Evolutionary conservation across 1,140 invertebrate genomes (phyloP), one percentile per base, ranked within the genome.

Genomic region (Lerema accius): DNA sequence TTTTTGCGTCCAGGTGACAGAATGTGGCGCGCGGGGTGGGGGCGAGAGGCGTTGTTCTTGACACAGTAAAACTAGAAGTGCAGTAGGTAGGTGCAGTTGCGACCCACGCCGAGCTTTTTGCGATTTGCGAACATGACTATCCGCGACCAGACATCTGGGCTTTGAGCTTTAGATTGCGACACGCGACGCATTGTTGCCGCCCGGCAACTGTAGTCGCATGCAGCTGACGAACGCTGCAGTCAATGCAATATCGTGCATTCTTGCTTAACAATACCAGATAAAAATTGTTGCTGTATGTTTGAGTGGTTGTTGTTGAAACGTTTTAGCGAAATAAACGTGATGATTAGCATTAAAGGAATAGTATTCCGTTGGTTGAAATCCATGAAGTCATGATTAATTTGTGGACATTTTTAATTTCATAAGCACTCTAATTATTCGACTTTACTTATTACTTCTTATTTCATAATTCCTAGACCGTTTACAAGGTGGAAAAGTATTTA

Each of bases 11-110:
- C 71, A 79, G 77, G 74, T 86, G 83, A 83, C 76, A 83, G 80
- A 83, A 78, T 73, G 45, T 76, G 69, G 72, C 62, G 71, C 63
- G 67, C 50, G 61, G 67, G 48, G 60, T 13, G 76, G 76, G 82
- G 82, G 69, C 78, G 79, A 82, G 76, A 88, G 86, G 78, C 75
- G 88, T 90, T 84, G 88, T 90, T 81, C 88, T 90, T 90, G 88
- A 90, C 88, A 90, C 84, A 90, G 84, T 90, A 90, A 90, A 86
- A 83, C 88, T 87, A 90, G 84, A 88, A 87, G 84, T 90, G 87
- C 87, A 90, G 84, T 89, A 89, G 88, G 84, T 89, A 89, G 88
- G 84, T 90, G 88, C 86, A 90, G 77, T 76, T 65, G 71, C 80
- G 77, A 69, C 87, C 87, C 80, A 90, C 89, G 85, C 85, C 17